Evolutionary conservation across 2,113 vertebrate species (phyloP).

Genomic region (Lagopus muta): DNA sequence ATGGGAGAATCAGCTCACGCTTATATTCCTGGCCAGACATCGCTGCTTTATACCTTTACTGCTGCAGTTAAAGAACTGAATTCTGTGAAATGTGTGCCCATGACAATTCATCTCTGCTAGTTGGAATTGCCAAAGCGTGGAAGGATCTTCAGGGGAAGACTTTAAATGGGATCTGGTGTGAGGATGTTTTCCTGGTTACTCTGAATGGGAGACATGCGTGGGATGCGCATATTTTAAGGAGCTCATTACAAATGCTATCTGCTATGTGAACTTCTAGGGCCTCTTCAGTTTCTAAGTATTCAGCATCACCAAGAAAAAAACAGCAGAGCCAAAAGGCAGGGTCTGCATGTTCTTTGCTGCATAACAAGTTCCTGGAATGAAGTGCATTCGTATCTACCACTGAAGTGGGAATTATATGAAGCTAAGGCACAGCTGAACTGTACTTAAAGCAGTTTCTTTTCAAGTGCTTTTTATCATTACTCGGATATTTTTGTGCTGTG

Average conservation of each 20-base stretch:
- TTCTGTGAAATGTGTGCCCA: not conserved
- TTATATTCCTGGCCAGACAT: not conserved
- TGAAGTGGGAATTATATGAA: conserved; percentile 31
- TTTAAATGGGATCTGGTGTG: accelerated
- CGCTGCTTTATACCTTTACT: not conserved
- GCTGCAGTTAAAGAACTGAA: not conserved
- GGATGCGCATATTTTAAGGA: not conserved
- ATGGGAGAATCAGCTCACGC: not conserved
- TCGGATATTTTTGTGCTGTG: not conserved
- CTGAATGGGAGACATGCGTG: not conserved
- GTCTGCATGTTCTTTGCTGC: not conserved
- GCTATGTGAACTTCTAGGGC: not conserved
- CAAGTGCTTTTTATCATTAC: conserved; percentile 18
- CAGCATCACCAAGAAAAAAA: not conserved
- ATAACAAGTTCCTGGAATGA: not conserved
- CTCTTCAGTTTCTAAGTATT: not conserved
- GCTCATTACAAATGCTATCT: not conserved
- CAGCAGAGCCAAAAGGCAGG: not conserved
- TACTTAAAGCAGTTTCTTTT: conserved; percentile 26
- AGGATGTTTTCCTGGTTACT: conserved; percentile 5
- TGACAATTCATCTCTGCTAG: not conserved
- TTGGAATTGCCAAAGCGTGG: not conserved
- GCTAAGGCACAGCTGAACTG: not conserved
- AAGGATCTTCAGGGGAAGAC: not conserved
- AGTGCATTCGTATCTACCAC: not conserved